Base-by-base conservation (phyloP, 1,140 invertebrate genomes). In the Drosophila lowei region DNA sequence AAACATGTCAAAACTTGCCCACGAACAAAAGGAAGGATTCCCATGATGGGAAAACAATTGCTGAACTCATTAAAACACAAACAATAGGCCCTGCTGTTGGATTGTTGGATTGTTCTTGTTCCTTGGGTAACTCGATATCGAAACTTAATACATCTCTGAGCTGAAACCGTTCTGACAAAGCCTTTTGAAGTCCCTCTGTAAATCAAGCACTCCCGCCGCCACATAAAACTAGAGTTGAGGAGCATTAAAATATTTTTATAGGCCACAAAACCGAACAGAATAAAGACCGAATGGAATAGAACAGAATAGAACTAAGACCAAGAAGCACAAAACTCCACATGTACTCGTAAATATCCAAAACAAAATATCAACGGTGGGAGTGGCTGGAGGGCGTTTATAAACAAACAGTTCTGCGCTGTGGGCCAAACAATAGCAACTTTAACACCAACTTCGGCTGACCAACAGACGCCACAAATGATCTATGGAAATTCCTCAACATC, bases 401-500 rank as follows among this genome's bases (percentile, higher is more conserved):
- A 66, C 54, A 67, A 66, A 55, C 53, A 66, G 43, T 34, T 34
- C 30, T 34, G 30, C 9, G 34, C 7, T 30, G 50, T 68, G 64
- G 66, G 49, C 65, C 63, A 68, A 70, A 63, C 42, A 70, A 70
- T 59, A 25, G 60, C 47, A 55, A 50, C 55, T 75, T 55, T 53
- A 81, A 61, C 79, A 77, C 71, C 23, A 55, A 57, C 8, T 44
- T 49, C 42, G 44, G 74, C 72, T 76, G 79, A 85, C 67, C 81
- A 64, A 54, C 62, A 77, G 72, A 77, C 64, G 77, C 64, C 72
- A 76, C 80, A 79, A 85, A 76, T 84, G 81, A 84, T 86, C 81
- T 84, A 80, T 86, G 61, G 77, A 76, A 86, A 77, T 80, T 72
- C 61, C 48, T 63, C 54, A 77, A 42, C 59, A 54, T 46, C 61